These are phyloP conservation scores for Typhlichthys subterraneus DNA, from an alignment of 2,797 vertebrate genomes.

Conservation along the genomic window DNA sequence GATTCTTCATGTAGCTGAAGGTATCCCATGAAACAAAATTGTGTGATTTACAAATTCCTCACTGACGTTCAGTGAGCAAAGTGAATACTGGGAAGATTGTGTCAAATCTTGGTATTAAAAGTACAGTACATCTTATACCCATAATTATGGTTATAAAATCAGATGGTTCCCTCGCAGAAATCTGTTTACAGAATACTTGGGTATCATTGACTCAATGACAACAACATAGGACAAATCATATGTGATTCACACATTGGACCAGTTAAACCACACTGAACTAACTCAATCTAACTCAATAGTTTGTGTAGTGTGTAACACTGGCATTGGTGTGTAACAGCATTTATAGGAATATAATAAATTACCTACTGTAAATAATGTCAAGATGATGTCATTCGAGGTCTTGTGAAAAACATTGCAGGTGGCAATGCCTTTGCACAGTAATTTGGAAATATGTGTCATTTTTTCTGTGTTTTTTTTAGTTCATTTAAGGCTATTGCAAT, in stretches of 20 bases:
- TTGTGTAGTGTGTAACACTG: neutral
- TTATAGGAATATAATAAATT: neutral
- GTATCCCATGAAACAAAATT: constrained; percentile 48
- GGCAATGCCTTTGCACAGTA: neutral
- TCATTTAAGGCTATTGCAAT: neutral
- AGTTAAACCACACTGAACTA: neutral
- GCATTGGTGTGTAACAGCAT: neutral
- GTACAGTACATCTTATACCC: constrained; percentile 9
- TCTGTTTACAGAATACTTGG: neutral
- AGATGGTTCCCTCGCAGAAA: constrained; percentile 11
- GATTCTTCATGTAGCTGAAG: constrained; percentile 22
- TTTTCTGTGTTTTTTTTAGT: neutral
- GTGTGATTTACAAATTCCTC: constrained; percentile 46
- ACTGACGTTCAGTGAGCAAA: constrained; percentile 25
- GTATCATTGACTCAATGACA: neutral
- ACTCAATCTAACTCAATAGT: neutral
- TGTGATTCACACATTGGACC: constrained; percentile 15
- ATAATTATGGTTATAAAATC: constrained; percentile 39
- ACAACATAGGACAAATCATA: neutral
- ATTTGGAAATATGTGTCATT: neutral
- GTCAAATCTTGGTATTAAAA: constrained; percentile 32
- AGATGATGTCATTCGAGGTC: neutral
- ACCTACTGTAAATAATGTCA: neutral
- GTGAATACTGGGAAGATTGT: constrained; percentile 40
- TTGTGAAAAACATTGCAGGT: neutral